Percentiles rank a stretch among this genome's conserved stretches.
Evolutionary conservation across 2,888 invertebrate genomes (phyloP).

Genomic region (Macrophya alboannulata): DNA sequence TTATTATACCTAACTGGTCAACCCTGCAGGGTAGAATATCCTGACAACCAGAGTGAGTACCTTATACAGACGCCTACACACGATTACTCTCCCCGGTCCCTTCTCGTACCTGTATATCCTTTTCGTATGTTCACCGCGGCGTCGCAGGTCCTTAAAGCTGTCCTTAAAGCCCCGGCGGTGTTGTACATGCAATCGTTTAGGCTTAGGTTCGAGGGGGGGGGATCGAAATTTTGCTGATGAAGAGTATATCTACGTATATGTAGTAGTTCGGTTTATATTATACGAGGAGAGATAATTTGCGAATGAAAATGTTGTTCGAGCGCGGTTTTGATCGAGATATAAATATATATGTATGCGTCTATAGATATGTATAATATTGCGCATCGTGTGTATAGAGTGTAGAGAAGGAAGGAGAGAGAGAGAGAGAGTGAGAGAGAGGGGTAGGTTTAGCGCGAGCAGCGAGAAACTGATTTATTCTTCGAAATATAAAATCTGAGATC

Average conservation of each 20-base stretch:
- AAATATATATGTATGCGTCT: too few relatives aligned
- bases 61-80: constrained; percentile 28
- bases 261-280: neutral
- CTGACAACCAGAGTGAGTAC: constrained; percentile 59
- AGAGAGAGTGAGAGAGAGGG: too few relatives aligned
- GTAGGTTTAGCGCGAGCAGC: constrained; percentile 16
- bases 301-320: neutral
- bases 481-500: constrained; percentile 54
- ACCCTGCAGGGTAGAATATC: constrained; percentile 46
- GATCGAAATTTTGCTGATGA: neutral
- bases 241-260: neutral
- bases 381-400: neutral
- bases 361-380: neutral
- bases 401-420: too few relatives aligned
- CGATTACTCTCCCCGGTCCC: neutral
- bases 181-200: neutral
- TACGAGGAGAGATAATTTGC: neutral
- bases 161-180: constrained; percentile 17
- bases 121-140: neutral
- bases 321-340: neutral
- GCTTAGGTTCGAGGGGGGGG: neutral
- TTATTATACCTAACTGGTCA: constrained; percentile 18
- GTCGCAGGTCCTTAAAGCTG: constrained; percentile 26
- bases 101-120: neutral
- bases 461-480: constrained; percentile 53